Percentiles rank a stretch among this genome's conserved stretches.
These are phyloP conservation scores for Oryctes rhinoceros DNA, from an alignment of 1,140 invertebrate species.

Conservation along the genomic window DNA sequence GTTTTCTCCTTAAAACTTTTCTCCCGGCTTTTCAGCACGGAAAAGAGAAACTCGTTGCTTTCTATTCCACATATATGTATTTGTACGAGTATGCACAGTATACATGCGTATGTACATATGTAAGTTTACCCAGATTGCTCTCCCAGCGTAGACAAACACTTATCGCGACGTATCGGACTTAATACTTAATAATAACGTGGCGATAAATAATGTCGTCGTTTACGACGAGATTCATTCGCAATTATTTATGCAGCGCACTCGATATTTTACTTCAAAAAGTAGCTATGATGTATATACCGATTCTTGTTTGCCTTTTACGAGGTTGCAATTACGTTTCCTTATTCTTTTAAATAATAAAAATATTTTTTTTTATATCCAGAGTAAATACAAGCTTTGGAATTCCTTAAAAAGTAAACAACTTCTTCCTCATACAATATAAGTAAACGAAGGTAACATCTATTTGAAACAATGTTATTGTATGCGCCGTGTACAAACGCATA, in stretches of 20 bases:
- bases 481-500: too few relatives aligned
- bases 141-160: slow-evolving; percentile 23
- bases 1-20: slow-evolving; percentile 23
- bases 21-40: slow-evolving; percentile 21
- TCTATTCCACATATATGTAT: background rate
- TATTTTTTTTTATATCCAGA: too few relatives aligned
- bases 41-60: background rate
- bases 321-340: background rate
- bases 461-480: too few relatives aligned
- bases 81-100: too few relatives aligned
- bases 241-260: slow-evolving; percentile 1
- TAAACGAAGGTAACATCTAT: too few relatives aligned
- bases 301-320: background rate
- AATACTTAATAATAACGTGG: slow-evolving; percentile 7
- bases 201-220: slow-evolving; percentile 18
- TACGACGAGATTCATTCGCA: background rate
- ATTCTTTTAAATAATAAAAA: background rate
- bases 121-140: background rate
- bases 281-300: background rate
- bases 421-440: too few relatives aligned
- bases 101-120: background rate
- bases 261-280: background rate
- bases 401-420: too few relatives aligned
- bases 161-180: slow-evolving; percentile 4
- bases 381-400: too few relatives aligned